A percentile compares a stretch with the other conserved stretches of the same genome.
phyloP scores from a whole-genome alignment of 2,113 vertebrate genomes.

The Chloropsis hardwickii region DNA sequence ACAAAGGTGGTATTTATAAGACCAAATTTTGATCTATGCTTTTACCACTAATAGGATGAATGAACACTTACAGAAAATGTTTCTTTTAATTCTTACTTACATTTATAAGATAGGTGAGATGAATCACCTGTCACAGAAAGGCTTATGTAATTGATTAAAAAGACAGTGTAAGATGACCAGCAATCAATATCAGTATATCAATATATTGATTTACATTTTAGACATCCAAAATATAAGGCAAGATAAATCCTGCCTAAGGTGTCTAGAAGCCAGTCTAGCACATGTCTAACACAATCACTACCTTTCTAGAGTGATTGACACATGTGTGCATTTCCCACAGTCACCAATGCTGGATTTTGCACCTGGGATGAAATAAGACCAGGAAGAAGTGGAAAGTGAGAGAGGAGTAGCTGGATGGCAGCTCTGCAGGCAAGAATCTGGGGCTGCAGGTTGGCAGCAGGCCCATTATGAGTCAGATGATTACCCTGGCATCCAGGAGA shows the following conservation, averaged over 20 bases:
- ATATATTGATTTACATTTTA: not conserved
- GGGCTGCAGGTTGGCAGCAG: not conserved
- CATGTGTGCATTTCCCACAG: not conserved
- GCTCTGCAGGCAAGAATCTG: not conserved
- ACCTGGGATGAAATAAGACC: not conserved
- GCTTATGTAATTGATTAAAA: not conserved
- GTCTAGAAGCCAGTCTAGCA: not conserved
- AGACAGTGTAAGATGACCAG: not conserved
- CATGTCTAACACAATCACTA: not conserved
- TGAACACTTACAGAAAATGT: not conserved
- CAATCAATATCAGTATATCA: not conserved
- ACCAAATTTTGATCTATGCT: not conserved
- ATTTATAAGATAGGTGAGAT: not conserved
- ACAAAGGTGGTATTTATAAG: not conserved
- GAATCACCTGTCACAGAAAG: not conserved
- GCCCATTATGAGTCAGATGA: fast-evolving
- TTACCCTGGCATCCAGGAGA: not conserved
- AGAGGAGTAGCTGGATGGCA: not conserved
- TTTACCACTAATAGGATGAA: not conserved
- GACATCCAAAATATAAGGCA: not conserved
- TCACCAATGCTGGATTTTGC: not conserved
- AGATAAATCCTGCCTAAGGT: not conserved
- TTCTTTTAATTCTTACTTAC: not conserved
- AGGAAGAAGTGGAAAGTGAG: not conserved
- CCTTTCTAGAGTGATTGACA: not conserved